Evolutionary conservation across 2,113 vertebrate species (phyloP).

Genomic region (Pachyramphus minor): DNA sequence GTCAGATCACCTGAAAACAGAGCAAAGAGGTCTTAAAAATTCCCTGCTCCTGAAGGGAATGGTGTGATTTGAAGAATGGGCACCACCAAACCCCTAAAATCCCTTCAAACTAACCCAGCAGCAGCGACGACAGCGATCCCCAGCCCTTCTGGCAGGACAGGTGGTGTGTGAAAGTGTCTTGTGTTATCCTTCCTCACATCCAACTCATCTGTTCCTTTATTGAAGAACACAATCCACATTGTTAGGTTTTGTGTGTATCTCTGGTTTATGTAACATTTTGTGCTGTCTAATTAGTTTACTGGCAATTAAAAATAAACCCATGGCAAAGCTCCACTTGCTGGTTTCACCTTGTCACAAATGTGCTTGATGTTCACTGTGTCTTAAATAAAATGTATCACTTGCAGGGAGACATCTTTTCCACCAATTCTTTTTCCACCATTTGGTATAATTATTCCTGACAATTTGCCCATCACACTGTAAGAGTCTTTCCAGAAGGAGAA

Average conservation of each 20-base stretch:
- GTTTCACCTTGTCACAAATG: conserved; percentile 70
- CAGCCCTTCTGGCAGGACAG: conserved; percentile 23
- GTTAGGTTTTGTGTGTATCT: background rate
- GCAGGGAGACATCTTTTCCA: conserved; percentile 49
- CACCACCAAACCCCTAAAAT: background rate
- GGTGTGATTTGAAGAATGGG: background rate
- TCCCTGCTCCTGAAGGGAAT: background rate
- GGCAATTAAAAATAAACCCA: conserved; percentile 76
- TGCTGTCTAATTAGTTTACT: conserved; percentile 70
- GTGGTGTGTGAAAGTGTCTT: background rate
- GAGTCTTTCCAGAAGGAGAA: conserved; percentile 77
- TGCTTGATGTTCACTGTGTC: conserved; percentile 43
- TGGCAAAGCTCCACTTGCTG: conserved; percentile 69
- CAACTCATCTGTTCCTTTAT: conserved; percentile 35
- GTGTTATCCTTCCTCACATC: background rate
- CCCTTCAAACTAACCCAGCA: background rate
- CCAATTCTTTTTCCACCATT: conserved; percentile 60
- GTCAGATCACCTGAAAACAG: background rate
- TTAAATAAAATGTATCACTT: conserved; percentile 71
- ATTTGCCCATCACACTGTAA: conserved; percentile 75
- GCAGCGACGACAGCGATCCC: background rate
- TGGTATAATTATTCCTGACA: conserved; percentile 79
- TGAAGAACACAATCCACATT: conserved; percentile 21
- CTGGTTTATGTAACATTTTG: conserved; percentile 52
- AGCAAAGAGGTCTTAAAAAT: background rate